Percentiles rank a stretch among this genome's conserved stretches.
Evolutionary conservation across 2,113 vertebrate genomes (phyloP).

Genomic region (Parotia lawesii): DNA sequence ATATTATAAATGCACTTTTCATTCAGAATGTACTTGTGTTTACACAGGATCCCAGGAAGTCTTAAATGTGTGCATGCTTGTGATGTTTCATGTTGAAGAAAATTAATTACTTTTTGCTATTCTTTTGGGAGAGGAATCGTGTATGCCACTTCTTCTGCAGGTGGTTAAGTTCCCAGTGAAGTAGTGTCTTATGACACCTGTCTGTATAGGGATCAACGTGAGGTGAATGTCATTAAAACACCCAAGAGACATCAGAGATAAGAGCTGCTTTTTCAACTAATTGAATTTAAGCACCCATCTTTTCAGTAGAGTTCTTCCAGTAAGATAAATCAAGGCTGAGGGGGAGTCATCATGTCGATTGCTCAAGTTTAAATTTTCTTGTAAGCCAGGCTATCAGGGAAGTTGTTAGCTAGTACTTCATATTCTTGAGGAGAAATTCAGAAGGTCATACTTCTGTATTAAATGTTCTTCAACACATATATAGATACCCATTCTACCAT

Average conservation of each 20-base stretch:
- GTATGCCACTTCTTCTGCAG: background rate
- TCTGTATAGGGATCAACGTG: background rate
- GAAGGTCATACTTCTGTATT: background rate
- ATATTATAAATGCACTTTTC: background rate
- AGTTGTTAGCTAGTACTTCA: background rate
- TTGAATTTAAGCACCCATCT: background rate
- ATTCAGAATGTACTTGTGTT: background rate
- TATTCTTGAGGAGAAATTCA: background rate
- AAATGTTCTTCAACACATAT: background rate
- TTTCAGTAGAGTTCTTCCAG: background rate
- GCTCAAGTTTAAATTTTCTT: background rate
- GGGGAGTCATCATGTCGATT: background rate
- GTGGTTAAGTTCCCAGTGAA: background rate
- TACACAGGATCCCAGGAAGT: background rate
- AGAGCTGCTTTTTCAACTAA: background rate
- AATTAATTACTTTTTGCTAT: background rate
- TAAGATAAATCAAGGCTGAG: background rate
- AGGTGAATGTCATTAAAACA: constrained; percentile 7
- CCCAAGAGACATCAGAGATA: background rate
- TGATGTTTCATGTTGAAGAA: background rate
- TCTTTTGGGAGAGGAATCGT: background rate
- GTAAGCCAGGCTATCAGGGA: background rate
- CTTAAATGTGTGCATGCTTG: background rate
- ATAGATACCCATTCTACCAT: background rate
- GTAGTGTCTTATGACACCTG: background rate